Evolutionary conservation across 2,797 vertebrate species (phyloP).

Genomic region (Catamblyrhynchus diadema): DNA sequence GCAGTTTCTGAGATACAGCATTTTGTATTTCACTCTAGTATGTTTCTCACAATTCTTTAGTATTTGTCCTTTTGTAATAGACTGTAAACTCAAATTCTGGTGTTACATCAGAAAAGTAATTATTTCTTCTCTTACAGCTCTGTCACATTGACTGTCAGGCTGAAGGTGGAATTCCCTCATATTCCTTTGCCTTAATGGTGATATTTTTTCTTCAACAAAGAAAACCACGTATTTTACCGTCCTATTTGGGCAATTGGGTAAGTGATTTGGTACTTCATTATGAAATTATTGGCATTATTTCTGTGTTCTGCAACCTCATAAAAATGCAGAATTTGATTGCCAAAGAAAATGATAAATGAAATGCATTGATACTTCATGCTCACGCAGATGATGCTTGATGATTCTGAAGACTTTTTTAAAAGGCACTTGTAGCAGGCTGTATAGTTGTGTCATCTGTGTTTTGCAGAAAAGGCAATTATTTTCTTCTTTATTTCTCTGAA

Average conservation of each 20-base stretch:
- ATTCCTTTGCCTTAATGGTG: constrained; percentile 97
- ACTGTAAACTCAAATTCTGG: not conserved
- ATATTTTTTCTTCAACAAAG: constrained; percentile 99
- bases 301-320: not conserved
- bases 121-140: constrained; percentile 76
- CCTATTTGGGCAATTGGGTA: constrained; percentile 94
- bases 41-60: not conserved
- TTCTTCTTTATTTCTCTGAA: not conserved
- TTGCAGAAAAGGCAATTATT: not conserved
- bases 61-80: not conserved
- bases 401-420: not conserved
- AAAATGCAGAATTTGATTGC: not conserved
- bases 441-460: not conserved
- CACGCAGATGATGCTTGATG: not conserved
- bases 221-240: constrained; percentile 88
- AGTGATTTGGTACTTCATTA: constrained; percentile 21
- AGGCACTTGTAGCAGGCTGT: not conserved
- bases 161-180: constrained; percentile 96
- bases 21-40: not conserved
- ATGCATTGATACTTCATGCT: not conserved
- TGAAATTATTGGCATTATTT: not conserved
- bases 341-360: not conserved
- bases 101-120: not conserved
- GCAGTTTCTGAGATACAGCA: not conserved
- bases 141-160: constrained; percentile 97